Evolutionary conservation across 2,113 vertebrate genomes (phyloP).

Genomic region (Dissostichus mawsoni): DNA sequence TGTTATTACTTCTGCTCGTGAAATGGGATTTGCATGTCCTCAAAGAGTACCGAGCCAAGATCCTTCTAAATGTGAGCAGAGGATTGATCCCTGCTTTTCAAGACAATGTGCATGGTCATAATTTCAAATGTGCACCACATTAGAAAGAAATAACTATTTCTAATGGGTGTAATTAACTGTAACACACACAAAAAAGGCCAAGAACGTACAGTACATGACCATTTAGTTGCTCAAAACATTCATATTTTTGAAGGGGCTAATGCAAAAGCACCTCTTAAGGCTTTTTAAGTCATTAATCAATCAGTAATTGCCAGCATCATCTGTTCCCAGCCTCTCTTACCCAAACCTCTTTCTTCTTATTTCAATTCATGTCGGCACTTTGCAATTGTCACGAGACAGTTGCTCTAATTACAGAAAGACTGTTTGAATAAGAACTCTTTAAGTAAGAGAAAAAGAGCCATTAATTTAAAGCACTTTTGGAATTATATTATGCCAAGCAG

Average conservation of each 20-base stretch:
- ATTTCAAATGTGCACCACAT: slow-evolving; percentile 23
- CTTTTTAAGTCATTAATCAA: slow-evolving; percentile 57
- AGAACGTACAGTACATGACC: slow-evolving; percentile 29
- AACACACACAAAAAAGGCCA: slow-evolving; percentile 30
- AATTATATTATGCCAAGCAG: slow-evolving; percentile 5
- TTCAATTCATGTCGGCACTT: slow-evolving; percentile 43
- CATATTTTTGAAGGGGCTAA: slow-evolving; percentile 40
- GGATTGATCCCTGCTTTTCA: background rate
- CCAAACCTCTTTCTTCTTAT: slow-evolving; percentile 42
- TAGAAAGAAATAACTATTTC: slow-evolving; percentile 18
- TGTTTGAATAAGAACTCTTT: slow-evolving; percentile 43
- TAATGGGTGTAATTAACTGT: slow-evolving; percentile 26
- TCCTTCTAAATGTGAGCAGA: background rate
- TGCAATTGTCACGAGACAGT: slow-evolving; percentile 47
- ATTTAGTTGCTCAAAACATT: slow-evolving; percentile 27
- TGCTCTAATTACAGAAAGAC: slow-evolving; percentile 39
- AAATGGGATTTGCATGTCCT: slow-evolving; percentile 11
- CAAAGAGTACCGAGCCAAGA: background rate
- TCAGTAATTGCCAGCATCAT: slow-evolving; percentile 59
- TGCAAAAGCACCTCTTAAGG: slow-evolving; percentile 56
- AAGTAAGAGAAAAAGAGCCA: slow-evolving; percentile 31
- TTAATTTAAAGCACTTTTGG: slow-evolving; percentile 28
- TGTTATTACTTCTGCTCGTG: background rate
- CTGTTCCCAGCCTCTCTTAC: slow-evolving; percentile 55
- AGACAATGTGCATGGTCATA: slow-evolving; percentile 1